Percentiles rank a stretch among this genome's conserved stretches.
Evolutionary conservation across 1,140 invertebrate species (phyloP).

Genomic region (Proales similis): DNA sequence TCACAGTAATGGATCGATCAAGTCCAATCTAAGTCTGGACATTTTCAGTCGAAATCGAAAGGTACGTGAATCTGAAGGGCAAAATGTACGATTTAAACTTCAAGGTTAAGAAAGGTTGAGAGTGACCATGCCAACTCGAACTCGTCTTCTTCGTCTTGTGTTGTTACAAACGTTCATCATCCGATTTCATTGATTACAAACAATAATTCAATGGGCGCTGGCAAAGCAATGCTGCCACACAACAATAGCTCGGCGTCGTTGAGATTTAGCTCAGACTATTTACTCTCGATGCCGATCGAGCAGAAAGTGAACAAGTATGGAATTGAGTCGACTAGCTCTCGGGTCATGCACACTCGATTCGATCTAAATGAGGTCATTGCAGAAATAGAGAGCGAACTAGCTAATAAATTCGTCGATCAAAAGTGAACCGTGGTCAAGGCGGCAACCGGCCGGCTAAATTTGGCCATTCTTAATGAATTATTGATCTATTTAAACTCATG

Average conservation of each 20-base stretch:
- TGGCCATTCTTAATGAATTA: no score
- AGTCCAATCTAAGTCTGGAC: slow-evolving; percentile 30
- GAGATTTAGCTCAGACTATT: no score
- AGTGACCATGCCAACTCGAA: slow-evolving; percentile 21
- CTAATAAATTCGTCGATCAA: background rate
- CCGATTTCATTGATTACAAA: slow-evolving; percentile 20
- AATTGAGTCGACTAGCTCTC: slow-evolving; percentile 3
- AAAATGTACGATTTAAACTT: slow-evolving; percentile 4
- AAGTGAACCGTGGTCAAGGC: no score
- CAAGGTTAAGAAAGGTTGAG: slow-evolving; percentile 22
- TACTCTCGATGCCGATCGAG: no score
- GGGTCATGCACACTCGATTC: slow-evolving; percentile 15
- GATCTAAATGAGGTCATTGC: slow-evolving; percentile 22
- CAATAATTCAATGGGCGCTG: slow-evolving; percentile 5
- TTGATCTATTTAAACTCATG: no score
- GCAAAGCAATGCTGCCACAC: background rate
- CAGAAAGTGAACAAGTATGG: background rate
- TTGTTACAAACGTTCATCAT: slow-evolving; percentile 22
- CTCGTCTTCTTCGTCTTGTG: slow-evolving; percentile 12
- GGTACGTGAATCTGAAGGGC: slow-evolving; percentile 9
- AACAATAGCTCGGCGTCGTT: background rate
- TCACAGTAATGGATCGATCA: slow-evolving; percentile 34
- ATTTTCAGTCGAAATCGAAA: slow-evolving; percentile 26
- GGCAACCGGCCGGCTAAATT: no score
- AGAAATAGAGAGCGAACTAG: slow-evolving; percentile 24